Percentiles rank a stretch among this genome's conserved stretches.
phyloP scores from a whole-genome alignment of 2,797 vertebrate genomes.

The Bradypus variegatus region DNA sequence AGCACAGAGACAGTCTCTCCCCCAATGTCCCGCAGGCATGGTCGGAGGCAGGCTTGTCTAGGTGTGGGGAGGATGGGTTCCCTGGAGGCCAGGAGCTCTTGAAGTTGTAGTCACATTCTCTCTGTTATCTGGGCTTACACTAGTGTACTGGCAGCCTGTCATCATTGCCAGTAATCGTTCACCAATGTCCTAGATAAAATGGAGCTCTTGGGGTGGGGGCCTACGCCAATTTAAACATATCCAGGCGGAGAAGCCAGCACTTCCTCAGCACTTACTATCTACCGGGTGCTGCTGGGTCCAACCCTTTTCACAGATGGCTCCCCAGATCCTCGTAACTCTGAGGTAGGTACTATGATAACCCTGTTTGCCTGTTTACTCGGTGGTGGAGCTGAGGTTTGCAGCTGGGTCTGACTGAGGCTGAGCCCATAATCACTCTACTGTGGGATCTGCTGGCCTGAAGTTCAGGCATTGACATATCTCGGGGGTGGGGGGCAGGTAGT shows the following conservation, averaged over 20 bases:
- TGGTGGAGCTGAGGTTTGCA: background rate
- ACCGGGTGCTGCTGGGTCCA: background rate
- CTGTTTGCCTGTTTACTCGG: background rate
- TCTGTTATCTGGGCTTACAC: background rate
- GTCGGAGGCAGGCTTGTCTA: background rate
- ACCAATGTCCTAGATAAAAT: background rate
- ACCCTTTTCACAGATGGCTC: background rate
- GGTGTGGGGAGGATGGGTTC: background rate
- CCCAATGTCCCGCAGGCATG: background rate
- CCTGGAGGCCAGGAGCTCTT: background rate
- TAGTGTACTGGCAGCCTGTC: background rate
- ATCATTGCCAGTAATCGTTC: background rate
- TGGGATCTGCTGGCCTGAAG: background rate
- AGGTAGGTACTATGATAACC: background rate
- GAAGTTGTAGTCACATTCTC: background rate
- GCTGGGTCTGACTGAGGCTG: background rate
- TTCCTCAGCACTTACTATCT: accelerated
- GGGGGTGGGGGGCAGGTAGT: background rate
- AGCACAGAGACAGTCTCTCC: background rate
- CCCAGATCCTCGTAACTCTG: background rate
- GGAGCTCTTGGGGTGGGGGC: background rate
- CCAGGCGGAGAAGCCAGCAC: too few relatives aligned
- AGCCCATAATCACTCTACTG: background rate
- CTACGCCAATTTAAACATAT: background rate
- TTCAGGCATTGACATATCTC: background rate